phyloP scores from a whole-genome alignment of 2,888 invertebrate genomes.

The Aspidiotus destructor region DNA sequence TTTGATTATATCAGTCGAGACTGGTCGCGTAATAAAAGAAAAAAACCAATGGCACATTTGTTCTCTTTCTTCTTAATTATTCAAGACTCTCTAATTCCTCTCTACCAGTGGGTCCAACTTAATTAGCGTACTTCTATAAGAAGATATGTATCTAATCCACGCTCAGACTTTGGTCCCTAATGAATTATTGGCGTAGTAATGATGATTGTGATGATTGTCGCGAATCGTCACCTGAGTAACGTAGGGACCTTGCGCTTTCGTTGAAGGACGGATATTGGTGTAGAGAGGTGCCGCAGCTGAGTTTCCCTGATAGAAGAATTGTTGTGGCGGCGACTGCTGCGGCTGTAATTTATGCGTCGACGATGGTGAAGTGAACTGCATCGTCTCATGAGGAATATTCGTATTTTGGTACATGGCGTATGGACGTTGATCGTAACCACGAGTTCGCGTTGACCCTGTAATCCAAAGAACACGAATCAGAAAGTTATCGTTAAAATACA shows the following conservation, averaged over 20 bases:
- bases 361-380: too few species aligned
- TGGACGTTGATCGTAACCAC: conserved; percentile 19
- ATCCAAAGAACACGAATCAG: neutral
- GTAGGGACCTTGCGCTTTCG: conserved; percentile 47
- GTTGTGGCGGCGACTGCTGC: conserved; percentile 25
- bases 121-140: too few species aligned
- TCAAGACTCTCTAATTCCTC: too few species aligned
- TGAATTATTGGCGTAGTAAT: conserved; percentile 29
- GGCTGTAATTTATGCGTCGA: conserved; percentile 1
- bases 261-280: conserved; percentile 34
- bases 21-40: too few species aligned
- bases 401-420: conserved; percentile 23
- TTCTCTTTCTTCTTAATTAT: too few species aligned
- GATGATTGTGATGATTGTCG: conserved; percentile 39
- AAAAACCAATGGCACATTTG: too few species aligned
- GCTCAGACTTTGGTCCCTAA: conserved; percentile 33
- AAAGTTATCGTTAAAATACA: too few species aligned
- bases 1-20: too few species aligned
- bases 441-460: conserved; percentile 17
- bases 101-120: too few species aligned
- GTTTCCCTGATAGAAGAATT: conserved; percentile 24
- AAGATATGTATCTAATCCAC: too few species aligned
- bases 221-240: conserved; percentile 55
- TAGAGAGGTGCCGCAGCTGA: conserved; percentile 25
- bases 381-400: neutral